Evolutionary conservation across 2,113 vertebrate genomes (phyloP), one percentile per base, ranked within the genome.

Genomic region (Lepisosteus osseus): DNA sequence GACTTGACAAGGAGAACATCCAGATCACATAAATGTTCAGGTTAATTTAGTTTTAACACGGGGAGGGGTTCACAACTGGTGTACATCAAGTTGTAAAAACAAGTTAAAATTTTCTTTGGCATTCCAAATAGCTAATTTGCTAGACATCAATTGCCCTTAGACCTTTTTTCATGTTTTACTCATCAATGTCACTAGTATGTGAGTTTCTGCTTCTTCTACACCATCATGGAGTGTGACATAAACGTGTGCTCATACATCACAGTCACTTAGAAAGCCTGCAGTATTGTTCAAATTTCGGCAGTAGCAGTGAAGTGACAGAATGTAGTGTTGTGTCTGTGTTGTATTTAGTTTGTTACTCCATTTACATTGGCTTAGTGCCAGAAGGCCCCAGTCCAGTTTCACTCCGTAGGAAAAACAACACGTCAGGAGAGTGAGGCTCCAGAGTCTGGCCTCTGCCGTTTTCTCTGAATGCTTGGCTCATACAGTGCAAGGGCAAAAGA

Each of bases 321-420:
- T 83, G 68, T 11, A 75, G 76, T 57, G 0, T 78, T 78, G 61
- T 75, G 78, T 75, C 40, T 71, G 57, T 3, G 15, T 72, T 68
- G 74, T 83, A 82, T 89, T 90, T 87, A 87, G 80, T 80, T 78
- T 83, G 78, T 74, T 55, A 70, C 0, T 0, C 15, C 71, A 84
- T 90, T 92, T 90, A 76, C 57, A 0, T 86, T 91, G 89, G 91
- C 86, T 0, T 8, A 0, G 0, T 65, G 84, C 89, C 87, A 85
- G 76, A 69, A 14, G 4, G 83, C 80, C 83, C 0, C 0, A 70
- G 78, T 87, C 81, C 82, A 86, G 65, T 40, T 70, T 72, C 79
- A 70, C 82, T 76, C 42, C 12, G 76, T 67, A 74, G 0, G 69
- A 84, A 79, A 79, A 90, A 90, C 84, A 83, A 82, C 80, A 68